Evolutionary conservation across 64 coral and sea anemone species (phyloP), one percentile per base, ranked within the genome.

Genomic region (Orbicella faveolata): DNA sequence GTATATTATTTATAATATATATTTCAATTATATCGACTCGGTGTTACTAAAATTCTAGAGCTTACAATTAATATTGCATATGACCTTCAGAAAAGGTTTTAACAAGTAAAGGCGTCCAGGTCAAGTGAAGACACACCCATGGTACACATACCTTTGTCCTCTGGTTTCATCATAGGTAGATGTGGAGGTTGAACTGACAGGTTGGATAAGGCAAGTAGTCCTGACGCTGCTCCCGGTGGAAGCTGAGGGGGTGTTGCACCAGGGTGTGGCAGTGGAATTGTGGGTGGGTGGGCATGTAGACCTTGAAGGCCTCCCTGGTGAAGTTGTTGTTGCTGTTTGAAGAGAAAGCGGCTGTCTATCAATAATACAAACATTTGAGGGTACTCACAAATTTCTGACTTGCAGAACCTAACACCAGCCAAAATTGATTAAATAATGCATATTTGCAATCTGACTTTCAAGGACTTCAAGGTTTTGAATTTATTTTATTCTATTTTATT

Each of bases 241-340:
- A 99, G 91, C 3, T 95, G 97, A 39, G 97, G 97, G 66, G 94
- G 97, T 21, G 93, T 67, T 23, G 94, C 94, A 36, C 97, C 97
- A 57, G 97, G 97, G 85, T 99, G 97, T 21, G 97, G 97, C 55
- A 99, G 55, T 0, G 96, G 93, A 52, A 98, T 92, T 44, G 96
- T 94, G 21, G 97, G 97, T 9, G 97, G 94, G 41, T 99, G 97
- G 0, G 88, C 92, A 72, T 99, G 97, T 3, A 99, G 84, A 48
- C 97, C 97, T 90, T 98, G 96, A 1, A 99, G 83, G 18, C 97
- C 97, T 84, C 92, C 92, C 34, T 94, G 97, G 74, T 96, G 97
- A 54, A 96, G 88, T 36, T 99, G 97, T 75, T 99, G 97, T 90
- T 95, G 94, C 94, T 94, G 76, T 91, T 75, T 79, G 78, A 51